Evolutionary conservation across 2,113 vertebrate genomes (phyloP).

Genomic region (Caloenas nicobarica): DNA sequence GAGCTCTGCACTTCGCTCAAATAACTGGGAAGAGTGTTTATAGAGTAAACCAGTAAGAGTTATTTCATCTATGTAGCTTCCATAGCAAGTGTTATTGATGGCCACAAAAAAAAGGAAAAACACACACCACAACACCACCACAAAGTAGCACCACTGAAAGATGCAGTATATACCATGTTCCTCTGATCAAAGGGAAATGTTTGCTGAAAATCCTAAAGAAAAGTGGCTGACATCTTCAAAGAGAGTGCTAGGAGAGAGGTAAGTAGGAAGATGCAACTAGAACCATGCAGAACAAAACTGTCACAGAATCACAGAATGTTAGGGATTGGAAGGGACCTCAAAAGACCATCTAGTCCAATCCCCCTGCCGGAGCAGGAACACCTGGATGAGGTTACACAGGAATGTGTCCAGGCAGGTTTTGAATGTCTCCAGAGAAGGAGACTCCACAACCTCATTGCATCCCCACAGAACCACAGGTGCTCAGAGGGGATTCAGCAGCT

Average conservation of each 20-base stretch:
- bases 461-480: neutral
- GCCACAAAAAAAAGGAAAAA: neutral
- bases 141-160: neutral
- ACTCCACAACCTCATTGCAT: neutral
- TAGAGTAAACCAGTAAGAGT: neutral
- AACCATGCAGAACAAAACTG: neutral
- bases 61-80: neutral
- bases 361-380: no score
- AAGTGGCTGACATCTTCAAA: neutral
- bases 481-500: neutral
- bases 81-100: neutral
- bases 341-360: no score
- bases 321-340: no score
- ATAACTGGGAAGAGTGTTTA: neutral
- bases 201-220: neutral
- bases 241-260: neutral
- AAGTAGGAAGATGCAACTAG: neutral
- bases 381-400: no score
- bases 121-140: neutral
- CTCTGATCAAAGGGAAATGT: neutral
- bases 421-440: no score
- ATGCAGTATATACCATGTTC: neutral
- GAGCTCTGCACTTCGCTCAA: neutral
- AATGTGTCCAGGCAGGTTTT: no score
- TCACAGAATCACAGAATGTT: no score